Percentiles rank a stretch among this genome's conserved stretches.
phyloP scores from a whole-genome alignment of 2,888 invertebrate genomes.

The Sericinus montela region DNA sequence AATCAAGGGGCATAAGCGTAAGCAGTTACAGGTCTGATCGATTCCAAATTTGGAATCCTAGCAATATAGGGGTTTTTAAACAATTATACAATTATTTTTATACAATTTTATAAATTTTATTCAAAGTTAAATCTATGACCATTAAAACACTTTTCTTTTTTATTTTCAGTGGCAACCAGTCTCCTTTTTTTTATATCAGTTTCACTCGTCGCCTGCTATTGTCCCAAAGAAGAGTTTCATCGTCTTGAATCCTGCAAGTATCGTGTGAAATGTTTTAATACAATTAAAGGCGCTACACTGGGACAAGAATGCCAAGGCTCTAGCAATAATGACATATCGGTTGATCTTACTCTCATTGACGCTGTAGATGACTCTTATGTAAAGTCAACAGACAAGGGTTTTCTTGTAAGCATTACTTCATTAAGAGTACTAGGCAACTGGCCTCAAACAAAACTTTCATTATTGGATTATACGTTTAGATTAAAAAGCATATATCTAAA shows the following conservation, averaged over 20 bases:
- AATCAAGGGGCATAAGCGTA: too few species aligned
- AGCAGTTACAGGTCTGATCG: too few species aligned
- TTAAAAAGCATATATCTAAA: slow-evolving; percentile 42
- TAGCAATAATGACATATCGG: slow-evolving; percentile 42
- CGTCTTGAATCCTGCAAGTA: slow-evolving; percentile 40
- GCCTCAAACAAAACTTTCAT: slow-evolving; percentile 39
- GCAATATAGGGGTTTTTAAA: too few species aligned
- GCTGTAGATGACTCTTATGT: slow-evolving; percentile 39
- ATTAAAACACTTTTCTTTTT: not conserved
- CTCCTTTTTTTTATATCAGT: slow-evolving; percentile 32
- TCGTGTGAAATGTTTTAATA: slow-evolving; percentile 41
- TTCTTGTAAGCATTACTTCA: slow-evolving; percentile 44
- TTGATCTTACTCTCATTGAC: slow-evolving; percentile 47
- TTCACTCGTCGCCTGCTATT: slow-evolving; percentile 35
- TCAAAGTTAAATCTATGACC: too few species aligned
- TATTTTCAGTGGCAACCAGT: slow-evolving; percentile 36
- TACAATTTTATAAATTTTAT: too few species aligned
- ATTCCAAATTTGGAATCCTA: too few species aligned
- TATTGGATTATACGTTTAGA: slow-evolving; percentile 45
- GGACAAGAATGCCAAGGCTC: slow-evolving; percentile 48
- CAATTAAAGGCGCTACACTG: slow-evolving; percentile 38
- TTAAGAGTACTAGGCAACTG: slow-evolving; percentile 43
- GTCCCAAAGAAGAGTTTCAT: slow-evolving; percentile 37
- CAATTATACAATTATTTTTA: too few species aligned
- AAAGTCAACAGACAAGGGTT: slow-evolving; percentile 31